These are phyloP conservation scores for Pipistrellus pygmaeus DNA, from an alignment of 2,797 vertebrate species.

Conservation along the genomic window DNA sequence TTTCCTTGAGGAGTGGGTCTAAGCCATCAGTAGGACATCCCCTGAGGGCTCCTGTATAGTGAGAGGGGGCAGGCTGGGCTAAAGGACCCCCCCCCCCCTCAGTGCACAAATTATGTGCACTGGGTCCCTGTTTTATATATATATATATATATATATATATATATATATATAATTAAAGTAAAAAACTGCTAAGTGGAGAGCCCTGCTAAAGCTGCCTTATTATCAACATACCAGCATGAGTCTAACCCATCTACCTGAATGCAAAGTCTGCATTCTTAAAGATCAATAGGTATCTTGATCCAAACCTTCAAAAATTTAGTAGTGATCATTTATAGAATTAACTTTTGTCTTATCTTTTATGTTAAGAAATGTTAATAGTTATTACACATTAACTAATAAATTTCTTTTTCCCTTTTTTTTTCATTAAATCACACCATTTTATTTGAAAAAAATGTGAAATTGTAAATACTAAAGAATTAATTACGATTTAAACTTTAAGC, in stretches of 20 bases:
- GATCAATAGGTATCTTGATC: not conserved
- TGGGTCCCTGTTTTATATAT: not conserved
- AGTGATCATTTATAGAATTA: not conserved
- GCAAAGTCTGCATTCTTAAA: not conserved
- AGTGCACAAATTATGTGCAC: no score
- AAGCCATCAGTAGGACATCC: no score
- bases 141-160: not conserved
- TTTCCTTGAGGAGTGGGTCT: no score
- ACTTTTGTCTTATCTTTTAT: not conserved
- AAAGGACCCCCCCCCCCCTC: no score
- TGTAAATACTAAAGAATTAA: not conserved
- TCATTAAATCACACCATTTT: not conserved
- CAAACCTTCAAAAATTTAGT: not conserved
- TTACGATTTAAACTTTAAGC: not conserved
- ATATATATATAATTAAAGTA: not conserved
- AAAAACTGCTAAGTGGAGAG: not conserved
- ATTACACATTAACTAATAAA: not conserved
- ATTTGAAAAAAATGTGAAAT: not conserved
- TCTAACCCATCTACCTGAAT: not conserved
- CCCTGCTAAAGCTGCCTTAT: accelerated
- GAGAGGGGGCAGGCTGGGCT: no score
- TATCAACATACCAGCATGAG: accelerated
- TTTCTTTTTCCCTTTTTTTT: not conserved
- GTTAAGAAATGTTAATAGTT: not conserved
- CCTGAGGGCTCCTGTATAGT: no score